Percentiles rank a stretch among this genome's conserved stretches.
Conservation (phyloP, 2,888 invertebrate genomes). For the Drosophila mettleri region DNA sequence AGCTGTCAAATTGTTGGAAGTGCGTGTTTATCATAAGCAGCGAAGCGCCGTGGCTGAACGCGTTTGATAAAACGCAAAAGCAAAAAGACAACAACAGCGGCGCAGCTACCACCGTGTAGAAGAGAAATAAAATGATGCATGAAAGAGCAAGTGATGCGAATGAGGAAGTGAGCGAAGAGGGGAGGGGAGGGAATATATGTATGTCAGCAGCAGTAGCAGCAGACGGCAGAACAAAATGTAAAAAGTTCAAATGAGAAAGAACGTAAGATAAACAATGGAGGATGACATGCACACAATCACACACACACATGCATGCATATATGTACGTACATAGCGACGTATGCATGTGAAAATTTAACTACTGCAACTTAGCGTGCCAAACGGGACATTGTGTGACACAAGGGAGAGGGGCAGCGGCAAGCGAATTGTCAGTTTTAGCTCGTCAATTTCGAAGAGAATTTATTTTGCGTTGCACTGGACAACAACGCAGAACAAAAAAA, state of each 20-base stretch:
- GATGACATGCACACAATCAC: not conserved
- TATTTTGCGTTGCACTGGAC: slow-evolving; percentile 16
- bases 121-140: slow-evolving; percentile 6
- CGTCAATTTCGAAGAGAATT: slow-evolving; percentile 45
- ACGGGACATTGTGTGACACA: not conserved
- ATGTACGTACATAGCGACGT: not conserved
- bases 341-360: not conserved
- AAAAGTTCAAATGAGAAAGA: slow-evolving; percentile 20
- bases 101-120: slow-evolving; percentile 1
- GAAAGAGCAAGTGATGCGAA: slow-evolving; percentile 31
- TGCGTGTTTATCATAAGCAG: slow-evolving; percentile 16
- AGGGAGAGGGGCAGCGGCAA: not conserved
- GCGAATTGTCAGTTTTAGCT: slow-evolving; percentile 5
- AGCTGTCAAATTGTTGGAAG: slow-evolving; percentile 28
- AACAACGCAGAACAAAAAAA: not conserved
- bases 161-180: slow-evolving; percentile 47
- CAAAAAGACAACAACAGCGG: slow-evolving; percentile 2
- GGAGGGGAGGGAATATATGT: not conserved
- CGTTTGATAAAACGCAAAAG: slow-evolving; percentile 20
- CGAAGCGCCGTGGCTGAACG: slow-evolving; percentile 8
- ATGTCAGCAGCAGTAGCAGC: not conserved
- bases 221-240: slow-evolving; percentile 21
- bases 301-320: not conserved
- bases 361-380: slow-evolving; percentile 13
- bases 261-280: slow-evolving; percentile 46